Evolutionary conservation across 2,797 vertebrate genomes (phyloP).

Genomic region (Meriones psammophilus): DNA sequence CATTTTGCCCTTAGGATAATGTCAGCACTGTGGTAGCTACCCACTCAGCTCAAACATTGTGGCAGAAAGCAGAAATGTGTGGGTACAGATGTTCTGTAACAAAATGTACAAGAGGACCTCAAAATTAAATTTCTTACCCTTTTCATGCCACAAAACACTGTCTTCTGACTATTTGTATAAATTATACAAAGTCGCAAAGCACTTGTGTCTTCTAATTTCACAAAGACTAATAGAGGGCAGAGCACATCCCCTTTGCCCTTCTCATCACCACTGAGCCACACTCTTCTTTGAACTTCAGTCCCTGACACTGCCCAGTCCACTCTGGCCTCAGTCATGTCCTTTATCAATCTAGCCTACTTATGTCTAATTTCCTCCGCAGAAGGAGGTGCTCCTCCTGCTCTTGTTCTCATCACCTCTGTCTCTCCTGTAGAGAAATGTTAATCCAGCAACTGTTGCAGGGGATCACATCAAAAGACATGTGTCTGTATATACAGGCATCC

Average conservation of each 20-base stretch:
- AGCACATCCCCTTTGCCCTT: rapidly evolving
- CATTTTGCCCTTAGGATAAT: not conserved
- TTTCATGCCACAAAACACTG: not conserved
- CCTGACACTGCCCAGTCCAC: not conserved
- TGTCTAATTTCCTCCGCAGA: too few relatives aligned
- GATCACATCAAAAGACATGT: too few relatives aligned
- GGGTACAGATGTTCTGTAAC: rapidly evolving
- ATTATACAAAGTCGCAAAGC: not conserved
- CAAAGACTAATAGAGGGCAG: not conserved
- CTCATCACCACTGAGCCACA: rapidly evolving
- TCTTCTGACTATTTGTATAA: not conserved
- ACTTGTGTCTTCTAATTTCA: not conserved
- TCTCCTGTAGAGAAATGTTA: too few relatives aligned
- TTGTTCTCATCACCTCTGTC: not conserved
- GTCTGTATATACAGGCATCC: too few relatives aligned
- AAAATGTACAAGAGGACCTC: not conserved
- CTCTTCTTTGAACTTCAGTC: rapidly evolving
- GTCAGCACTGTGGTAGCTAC: rapidly evolving
- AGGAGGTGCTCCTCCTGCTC: too few relatives aligned
- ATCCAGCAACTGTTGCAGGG: too few relatives aligned
- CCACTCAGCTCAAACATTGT: not conserved
- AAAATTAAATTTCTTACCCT: not conserved
- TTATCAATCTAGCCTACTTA: rapidly evolving
- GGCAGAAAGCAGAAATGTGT: not conserved
- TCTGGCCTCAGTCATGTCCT: too few relatives aligned